Conservation (phyloP, 2,113 vertebrate genomes). For the Oplegnathus fasciatus region DNA sequence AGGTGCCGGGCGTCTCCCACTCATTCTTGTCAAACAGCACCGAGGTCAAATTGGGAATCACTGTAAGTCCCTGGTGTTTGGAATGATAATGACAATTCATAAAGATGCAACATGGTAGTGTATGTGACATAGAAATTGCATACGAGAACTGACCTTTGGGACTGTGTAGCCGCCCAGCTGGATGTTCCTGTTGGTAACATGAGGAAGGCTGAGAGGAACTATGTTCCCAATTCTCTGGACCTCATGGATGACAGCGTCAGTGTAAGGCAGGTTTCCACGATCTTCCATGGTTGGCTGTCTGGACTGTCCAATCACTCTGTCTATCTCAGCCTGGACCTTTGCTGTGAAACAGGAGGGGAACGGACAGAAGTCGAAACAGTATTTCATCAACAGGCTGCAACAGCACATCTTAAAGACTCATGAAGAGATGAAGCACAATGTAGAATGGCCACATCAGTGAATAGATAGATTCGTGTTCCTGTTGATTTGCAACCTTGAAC, state of each 20-base stretch:
- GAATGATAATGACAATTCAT: slow-evolving; percentile 43
- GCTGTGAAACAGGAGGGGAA: slow-evolving; percentile 35
- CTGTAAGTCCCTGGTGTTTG: slow-evolving; percentile 74
- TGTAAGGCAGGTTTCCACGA: slow-evolving; percentile 85
- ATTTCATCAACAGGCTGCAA: neutral
- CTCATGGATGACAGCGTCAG: slow-evolving; percentile 88
- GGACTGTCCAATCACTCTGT: slow-evolving; percentile 72
- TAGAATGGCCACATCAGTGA: neutral
- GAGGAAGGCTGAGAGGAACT: slow-evolving; percentile 76
- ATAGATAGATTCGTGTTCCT: no score
- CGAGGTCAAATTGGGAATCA: slow-evolving; percentile 80
- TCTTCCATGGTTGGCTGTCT: slow-evolving; percentile 78
- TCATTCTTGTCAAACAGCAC: slow-evolving; percentile 77
- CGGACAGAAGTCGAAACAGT: neutral
- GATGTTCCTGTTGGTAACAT: slow-evolving; percentile 75
- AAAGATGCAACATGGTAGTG: neutral
- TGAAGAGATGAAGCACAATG: neutral
- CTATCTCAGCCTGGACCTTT: slow-evolving; percentile 82
- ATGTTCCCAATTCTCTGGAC: slow-evolving; percentile 85
- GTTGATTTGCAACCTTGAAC: no score
- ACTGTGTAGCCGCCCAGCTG: slow-evolving; percentile 48
- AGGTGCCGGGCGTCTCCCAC: slow-evolving; percentile 71
- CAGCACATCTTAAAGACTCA: neutral
- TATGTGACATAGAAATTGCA: no score
- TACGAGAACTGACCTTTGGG: no score